phyloP scores from a whole-genome alignment of 1,140 invertebrate species.

The Drosophila kepulauana region DNA sequence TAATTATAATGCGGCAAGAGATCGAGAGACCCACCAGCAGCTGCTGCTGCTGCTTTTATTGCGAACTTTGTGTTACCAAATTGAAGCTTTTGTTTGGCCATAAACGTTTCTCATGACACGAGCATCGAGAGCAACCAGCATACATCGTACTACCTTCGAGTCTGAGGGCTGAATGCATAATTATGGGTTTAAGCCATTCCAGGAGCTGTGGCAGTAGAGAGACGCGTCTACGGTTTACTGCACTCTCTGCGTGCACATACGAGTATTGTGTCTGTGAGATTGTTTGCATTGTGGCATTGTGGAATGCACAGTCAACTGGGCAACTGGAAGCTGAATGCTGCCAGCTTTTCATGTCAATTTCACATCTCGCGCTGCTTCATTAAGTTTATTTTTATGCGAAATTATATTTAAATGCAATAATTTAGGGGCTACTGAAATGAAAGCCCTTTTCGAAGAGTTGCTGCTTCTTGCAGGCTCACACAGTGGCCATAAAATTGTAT shows the following conservation, averaged over 20 bases:
- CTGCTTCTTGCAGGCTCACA: not conserved
- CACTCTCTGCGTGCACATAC: slow-evolving; percentile 38
- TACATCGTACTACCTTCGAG: not conserved
- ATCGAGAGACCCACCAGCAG: slow-evolving; percentile 7
- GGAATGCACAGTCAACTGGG: slow-evolving; percentile 22
- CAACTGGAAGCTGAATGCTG: slow-evolving; percentile 17
- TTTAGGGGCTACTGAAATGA: slow-evolving; percentile 60
- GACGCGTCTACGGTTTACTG: not conserved
- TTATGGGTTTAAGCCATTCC: slow-evolving; percentile 58
- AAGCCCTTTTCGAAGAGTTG: slow-evolving; percentile 9
- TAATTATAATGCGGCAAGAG: slow-evolving; percentile 67
- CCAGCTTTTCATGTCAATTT: slow-evolving; percentile 71
- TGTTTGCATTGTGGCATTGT: slow-evolving; percentile 53
- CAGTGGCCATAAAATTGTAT: slow-evolving; percentile 35
- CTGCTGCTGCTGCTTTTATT: slow-evolving; percentile 51
- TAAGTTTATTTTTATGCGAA: slow-evolving; percentile 74
- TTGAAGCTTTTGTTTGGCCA: slow-evolving; percentile 62
- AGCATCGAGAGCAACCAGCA: not conserved
- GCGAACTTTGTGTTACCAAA: slow-evolving; percentile 57
- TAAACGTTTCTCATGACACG: slow-evolving; percentile 73
- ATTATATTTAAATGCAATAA: slow-evolving; percentile 81
- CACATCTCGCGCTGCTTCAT: slow-evolving; percentile 74
- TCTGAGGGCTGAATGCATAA: slow-evolving; percentile 49
- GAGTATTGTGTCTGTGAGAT: slow-evolving; percentile 38
- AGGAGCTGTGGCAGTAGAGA: slow-evolving; percentile 4